A percentile compares a stretch with the other conserved stretches of the same genome.
phyloP scores from a whole-genome alignment of 2,888 invertebrate genomes.

The Nomada fabriciana region DNA sequence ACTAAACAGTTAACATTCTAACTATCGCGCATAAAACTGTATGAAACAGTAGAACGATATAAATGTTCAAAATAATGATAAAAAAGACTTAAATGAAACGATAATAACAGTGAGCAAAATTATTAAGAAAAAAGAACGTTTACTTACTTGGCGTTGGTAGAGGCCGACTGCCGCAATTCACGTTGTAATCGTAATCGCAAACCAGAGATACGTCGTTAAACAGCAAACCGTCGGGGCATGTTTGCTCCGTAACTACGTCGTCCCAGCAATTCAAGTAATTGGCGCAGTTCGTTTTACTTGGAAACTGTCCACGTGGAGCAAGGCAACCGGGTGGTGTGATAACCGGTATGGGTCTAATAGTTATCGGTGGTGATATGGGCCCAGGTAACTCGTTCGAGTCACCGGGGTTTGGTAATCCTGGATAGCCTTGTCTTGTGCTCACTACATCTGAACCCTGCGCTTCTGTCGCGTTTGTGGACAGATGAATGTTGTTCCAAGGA shows the following conservation, averaged over 20 bases:
- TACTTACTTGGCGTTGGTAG: constrained; percentile 80
- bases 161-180: constrained; percentile 87
- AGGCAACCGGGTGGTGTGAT: constrained; percentile 73
- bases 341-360: constrained; percentile 52
- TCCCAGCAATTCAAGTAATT: constrained; percentile 91
- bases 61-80: too few relatives aligned
- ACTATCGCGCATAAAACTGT: too few relatives aligned
- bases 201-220: constrained; percentile 87
- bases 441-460: constrained; percentile 5
- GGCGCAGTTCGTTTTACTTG: constrained; percentile 86
- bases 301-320: constrained; percentile 87
- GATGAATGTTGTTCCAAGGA: constrained; percentile 48
- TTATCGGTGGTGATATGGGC: constrained; percentile 52
- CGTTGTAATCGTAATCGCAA: constrained; percentile 88
- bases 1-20: too few relatives aligned
- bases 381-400: constrained; percentile 72
- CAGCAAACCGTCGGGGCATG: constrained; percentile 87
- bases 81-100: too few relatives aligned
- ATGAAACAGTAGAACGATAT: too few relatives aligned
- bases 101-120: too few relatives aligned
- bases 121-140: too few relatives aligned
- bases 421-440: constrained; percentile 69
- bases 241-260: constrained; percentile 88
- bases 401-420: constrained; percentile 63
- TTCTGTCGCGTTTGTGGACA: constrained; percentile 30